phyloP scores from a whole-genome alignment of 2,888 invertebrate species.

The Aporophyla lueneburgensis region DNA sequence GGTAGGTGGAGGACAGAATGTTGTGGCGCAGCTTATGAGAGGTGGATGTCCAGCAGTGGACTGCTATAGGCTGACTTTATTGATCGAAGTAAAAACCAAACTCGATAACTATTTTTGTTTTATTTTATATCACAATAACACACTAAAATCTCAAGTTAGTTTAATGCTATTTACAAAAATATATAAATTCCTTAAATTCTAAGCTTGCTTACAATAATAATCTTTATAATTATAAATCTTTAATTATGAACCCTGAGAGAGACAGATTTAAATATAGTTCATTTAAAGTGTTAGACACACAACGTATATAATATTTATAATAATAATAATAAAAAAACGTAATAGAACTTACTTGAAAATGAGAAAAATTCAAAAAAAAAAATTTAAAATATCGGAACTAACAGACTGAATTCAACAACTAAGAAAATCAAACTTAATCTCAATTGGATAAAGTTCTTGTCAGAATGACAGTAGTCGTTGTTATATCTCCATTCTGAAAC shows the following conservation, averaged over 20 bases:
- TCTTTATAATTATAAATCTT: constrained; percentile 1
- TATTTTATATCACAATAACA: constrained; percentile 63
- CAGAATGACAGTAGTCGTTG: too few relatives aligned
- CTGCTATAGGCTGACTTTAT: not conserved
- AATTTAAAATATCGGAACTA: too few relatives aligned
- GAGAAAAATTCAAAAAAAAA: too few relatives aligned
- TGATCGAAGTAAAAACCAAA: constrained; percentile 8
- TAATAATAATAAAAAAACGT: not conserved
- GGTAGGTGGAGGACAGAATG: too few relatives aligned
- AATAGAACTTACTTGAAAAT: too few relatives aligned
- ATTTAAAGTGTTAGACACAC: constrained; percentile 41
- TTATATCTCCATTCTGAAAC: too few relatives aligned
- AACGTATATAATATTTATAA: constrained; percentile 9
- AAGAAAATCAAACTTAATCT: too few relatives aligned
- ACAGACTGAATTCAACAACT: too few relatives aligned
- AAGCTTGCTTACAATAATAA: constrained; percentile 16
- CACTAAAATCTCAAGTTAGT: constrained; percentile 64
- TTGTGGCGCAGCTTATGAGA: not conserved
- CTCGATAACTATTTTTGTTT: constrained; percentile 25
- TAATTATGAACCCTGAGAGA: constrained; percentile 60
- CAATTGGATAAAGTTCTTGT: too few relatives aligned
- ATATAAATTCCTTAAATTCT: constrained; percentile 53
- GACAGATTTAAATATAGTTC: constrained; percentile 30
- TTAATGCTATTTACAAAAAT: constrained; percentile 65
- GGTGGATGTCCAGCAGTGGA: not conserved